Percentiles rank a stretch among this genome's conserved stretches.
These are phyloP conservation scores for Gallinago jamesoni DNA, from an alignment of 2,113 vertebrate genomes.

Conservation along the genomic window DNA sequence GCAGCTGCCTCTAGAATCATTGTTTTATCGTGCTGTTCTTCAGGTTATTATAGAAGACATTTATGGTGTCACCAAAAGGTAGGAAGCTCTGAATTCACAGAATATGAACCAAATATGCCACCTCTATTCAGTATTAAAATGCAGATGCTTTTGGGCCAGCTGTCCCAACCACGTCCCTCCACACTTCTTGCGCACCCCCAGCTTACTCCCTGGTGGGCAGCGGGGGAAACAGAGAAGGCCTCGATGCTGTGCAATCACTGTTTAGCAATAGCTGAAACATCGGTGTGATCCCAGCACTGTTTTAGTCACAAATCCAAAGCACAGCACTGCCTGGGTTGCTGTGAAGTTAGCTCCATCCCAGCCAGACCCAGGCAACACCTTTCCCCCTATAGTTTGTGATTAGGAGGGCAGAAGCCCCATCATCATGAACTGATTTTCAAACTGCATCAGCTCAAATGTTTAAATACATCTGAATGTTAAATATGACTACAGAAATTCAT, in stretches of 20 bases:
- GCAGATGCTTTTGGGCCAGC: neutral
- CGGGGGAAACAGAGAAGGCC: neutral
- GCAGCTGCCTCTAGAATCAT: conserved; percentile 91
- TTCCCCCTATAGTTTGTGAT: neutral
- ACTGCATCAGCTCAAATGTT: neutral
- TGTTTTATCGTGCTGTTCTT: conserved; percentile 95
- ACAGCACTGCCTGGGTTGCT: neutral
- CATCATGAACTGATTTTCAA: neutral
- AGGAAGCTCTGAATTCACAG: conserved; percentile 51
- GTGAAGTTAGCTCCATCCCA: neutral
- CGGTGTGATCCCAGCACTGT: neutral
- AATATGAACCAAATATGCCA: neutral
- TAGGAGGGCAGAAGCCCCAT: neutral
- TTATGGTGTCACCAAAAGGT: conserved; percentile 90
- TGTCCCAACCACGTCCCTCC: fast-evolving
- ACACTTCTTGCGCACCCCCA: neutral
- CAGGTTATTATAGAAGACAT: conserved; percentile 93
- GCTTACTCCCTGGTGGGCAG: neutral
- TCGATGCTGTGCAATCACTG: neutral
- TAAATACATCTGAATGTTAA: neutral
- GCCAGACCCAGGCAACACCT: neutral
- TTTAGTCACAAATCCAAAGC: neutral
- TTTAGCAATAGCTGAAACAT: neutral
- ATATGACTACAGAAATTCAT: neutral
- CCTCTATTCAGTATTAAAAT: neutral